Evolutionary conservation across 2,113 vertebrate species (phyloP).

Genomic region (Brienomyrus longianalis): DNA sequence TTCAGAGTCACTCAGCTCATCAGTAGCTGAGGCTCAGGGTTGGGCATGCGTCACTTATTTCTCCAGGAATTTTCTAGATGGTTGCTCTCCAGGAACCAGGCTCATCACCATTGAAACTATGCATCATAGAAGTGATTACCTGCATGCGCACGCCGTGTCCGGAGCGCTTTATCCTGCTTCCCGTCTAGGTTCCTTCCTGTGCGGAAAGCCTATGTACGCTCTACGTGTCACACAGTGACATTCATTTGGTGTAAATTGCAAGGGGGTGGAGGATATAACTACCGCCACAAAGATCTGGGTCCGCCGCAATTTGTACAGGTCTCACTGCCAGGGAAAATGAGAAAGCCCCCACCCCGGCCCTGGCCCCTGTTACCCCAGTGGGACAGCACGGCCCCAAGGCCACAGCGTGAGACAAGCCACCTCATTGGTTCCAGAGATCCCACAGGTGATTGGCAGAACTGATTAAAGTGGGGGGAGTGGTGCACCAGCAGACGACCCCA

Average conservation of each 20-base stretch:
- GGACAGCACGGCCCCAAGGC: neutral
- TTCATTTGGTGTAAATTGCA: neutral
- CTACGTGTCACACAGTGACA: neutral
- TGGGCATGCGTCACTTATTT: neutral
- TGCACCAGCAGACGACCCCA: neutral
- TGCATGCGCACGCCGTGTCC: neutral
- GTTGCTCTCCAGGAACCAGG: neutral
- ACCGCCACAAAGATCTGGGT: neutral
- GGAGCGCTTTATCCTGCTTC: neutral
- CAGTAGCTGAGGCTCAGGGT: neutral
- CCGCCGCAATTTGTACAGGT: neutral
- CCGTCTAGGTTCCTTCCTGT: neutral
- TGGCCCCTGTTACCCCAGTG: neutral
- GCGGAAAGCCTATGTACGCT: neutral
- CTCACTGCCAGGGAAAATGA: neutral
- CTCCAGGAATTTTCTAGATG: neutral
- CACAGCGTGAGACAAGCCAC: neutral
- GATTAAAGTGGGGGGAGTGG: neutral
- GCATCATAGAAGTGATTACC: neutral
- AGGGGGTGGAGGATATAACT: neutral
- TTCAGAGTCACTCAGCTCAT: neutral
- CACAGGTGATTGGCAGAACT: neutral
- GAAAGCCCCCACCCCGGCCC: neutral
- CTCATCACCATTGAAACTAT: neutral
- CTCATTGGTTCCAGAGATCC: neutral